These are phyloP conservation scores for Bettongia penicillata DNA, from an alignment of 2,113 vertebrate species.

Conservation along the genomic window DNA sequence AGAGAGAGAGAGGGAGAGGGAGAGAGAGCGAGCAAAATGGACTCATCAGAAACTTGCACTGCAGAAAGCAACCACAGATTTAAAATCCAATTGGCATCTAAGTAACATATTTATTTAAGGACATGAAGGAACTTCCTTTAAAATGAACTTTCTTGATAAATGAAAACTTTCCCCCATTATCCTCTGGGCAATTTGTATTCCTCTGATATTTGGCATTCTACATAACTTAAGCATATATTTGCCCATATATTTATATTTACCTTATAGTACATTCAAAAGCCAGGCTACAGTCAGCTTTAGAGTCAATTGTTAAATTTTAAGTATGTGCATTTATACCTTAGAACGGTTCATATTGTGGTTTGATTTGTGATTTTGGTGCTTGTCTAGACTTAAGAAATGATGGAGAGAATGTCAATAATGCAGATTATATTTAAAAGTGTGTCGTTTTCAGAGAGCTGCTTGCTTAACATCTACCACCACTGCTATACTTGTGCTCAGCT, in stretches of 20 bases:
- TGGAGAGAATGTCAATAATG: not conserved
- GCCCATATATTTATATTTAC: too few relatives aligned
- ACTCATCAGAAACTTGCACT: not conserved
- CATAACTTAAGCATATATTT: not conserved
- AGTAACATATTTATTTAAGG: not conserved
- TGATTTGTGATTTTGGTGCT: not conserved
- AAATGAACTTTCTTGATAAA: not conserved
- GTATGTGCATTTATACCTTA: not conserved
- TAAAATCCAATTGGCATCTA: not conserved
- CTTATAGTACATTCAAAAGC: not conserved
- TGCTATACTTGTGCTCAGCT: not conserved
- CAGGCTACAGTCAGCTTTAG: not conserved
- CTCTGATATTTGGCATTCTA: not conserved
- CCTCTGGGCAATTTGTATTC: not conserved
- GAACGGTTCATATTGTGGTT: not conserved
- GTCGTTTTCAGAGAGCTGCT: not conserved
- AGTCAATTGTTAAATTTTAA: not conserved
- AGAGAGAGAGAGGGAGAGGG: not conserved
- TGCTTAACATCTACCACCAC: not conserved
- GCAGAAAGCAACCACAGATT: not conserved
- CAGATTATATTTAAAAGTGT: not conserved
- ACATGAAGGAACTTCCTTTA: not conserved
- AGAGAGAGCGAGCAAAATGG: not conserved
- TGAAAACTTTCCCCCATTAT: not conserved
- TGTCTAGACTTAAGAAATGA: not conserved